Percentiles rank a stretch among this genome's conserved stretches.
Conservation (phyloP, 2,113 vertebrate species). For the Brachyhypopomus gauderio region DNA sequence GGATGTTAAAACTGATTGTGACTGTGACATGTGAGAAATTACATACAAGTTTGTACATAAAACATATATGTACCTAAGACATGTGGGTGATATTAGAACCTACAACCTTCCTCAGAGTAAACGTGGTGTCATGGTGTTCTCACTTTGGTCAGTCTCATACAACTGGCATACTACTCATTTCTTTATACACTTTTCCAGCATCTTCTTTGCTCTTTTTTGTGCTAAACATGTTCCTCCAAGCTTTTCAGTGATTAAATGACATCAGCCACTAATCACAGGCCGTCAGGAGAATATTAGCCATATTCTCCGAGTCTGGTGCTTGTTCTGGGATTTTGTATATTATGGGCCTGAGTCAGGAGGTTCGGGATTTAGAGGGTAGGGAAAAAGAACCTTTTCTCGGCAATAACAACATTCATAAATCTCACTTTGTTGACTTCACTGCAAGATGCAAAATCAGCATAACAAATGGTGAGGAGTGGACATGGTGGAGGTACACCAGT, state of each 20-base stretch:
- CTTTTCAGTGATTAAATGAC: too few relatives aligned
- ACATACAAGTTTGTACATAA: too few relatives aligned
- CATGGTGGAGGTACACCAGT: neutral
- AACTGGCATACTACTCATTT: too few relatives aligned
- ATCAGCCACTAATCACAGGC: too few relatives aligned
- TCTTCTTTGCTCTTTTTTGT: too few relatives aligned
- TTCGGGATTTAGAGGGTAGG: neutral
- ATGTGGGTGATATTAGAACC: too few relatives aligned
- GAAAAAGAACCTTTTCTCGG: neutral
- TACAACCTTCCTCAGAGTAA: too few relatives aligned
- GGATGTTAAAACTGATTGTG: neutral
- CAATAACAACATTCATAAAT: neutral
- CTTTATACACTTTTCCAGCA: too few relatives aligned
- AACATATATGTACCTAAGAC: too few relatives aligned
- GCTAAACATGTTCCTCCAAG: too few relatives aligned
- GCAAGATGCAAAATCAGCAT: neutral
- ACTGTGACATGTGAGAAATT: neutral
- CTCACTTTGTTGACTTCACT: neutral
- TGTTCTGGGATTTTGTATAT: neutral
- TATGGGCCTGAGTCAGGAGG: neutral
- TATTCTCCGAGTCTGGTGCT: neutral
- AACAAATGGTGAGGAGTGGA: neutral
- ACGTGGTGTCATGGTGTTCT: too few relatives aligned
- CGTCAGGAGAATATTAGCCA: neutral
- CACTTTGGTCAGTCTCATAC: neutral